Percentiles rank a stretch among this genome's conserved stretches.
These are phyloP conservation scores for Eurytemora carolleeae DNA, from an alignment of 1,140 invertebrate genomes.

Conservation along the genomic window DNA sequence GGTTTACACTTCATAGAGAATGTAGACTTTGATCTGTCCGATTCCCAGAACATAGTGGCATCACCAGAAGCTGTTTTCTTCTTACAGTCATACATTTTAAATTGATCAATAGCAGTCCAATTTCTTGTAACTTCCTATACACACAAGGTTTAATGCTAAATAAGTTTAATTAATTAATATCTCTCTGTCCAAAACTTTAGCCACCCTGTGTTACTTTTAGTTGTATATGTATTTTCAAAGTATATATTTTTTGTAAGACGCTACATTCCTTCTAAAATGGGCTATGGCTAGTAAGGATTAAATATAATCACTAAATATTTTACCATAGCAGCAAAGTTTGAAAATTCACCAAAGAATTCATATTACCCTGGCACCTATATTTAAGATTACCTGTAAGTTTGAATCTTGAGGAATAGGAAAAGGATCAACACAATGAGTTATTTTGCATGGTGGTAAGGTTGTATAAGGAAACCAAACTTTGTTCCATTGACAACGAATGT, in stretches of 20 bases:
- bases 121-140: background rate
- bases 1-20: background rate
- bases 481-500: background rate
- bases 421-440: background rate
- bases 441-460: background rate
- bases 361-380: background rate
- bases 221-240: background rate
- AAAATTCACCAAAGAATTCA: background rate
- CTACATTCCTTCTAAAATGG: too few species aligned
- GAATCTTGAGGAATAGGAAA: background rate
- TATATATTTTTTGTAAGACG: too few species aligned
- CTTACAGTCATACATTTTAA: too few species aligned
- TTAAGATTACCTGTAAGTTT: background rate
- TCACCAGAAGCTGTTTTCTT: too few species aligned
- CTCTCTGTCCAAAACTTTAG: background rate
- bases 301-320: too few species aligned
- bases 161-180: background rate
- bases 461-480: background rate
- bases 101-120: background rate
- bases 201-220: background rate
- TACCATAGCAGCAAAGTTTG: background rate
- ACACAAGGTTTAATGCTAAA: background rate
- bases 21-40: background rate
- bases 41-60: background rate
- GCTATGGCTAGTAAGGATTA: too few species aligned